Base-by-base conservation (phyloP, 1,140 invertebrate genomes). In the Lepidurus arcticus region DNA sequence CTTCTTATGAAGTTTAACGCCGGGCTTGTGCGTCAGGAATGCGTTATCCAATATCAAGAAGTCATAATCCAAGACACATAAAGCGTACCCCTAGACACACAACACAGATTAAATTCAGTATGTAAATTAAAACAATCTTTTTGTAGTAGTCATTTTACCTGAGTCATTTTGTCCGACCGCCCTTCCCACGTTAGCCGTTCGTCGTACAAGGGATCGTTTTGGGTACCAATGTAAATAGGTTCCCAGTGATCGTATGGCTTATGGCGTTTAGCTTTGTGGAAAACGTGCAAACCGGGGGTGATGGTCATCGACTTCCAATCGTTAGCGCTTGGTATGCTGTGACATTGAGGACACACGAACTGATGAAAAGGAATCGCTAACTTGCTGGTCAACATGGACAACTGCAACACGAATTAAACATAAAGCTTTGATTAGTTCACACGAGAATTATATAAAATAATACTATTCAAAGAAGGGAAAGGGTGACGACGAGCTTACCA, bases 311-410 rank as follows among this genome's bases (percentile, higher is more conserved):
- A 78, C 83, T 92, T 89, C 93, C 94, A 96, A 81, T 95, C 92
- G 82, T 93, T 91, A 26, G 90, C 90, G 83, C 91, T 91, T 1
- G 95, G 94, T 77, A 96, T 92, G 73, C 92, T 93, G 83, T 97
- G 95, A 83, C 95, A 97, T 73, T 90, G 90, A 10, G 93, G 89
- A 82, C 94, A 97, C 1, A 96, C 88, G 82, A 92, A 93, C 84
- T 96, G 94, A 84, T 97, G 95, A 84, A 97, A 97, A 13, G 94
- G 93, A 81, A 96, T 93, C 0, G 93, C 94, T 21, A 90, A 90
- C 53, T 91, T 91, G 73, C 89, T 89, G 74, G 88, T 87, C 79
- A 95, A 83, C 90, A 95, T 93, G 80, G 88, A 87, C 80, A 91
- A 88, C 88, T 88, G 79, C 0, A 83, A 83, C n/a, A 77, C 21